Evolutionary conservation across 23 tunicate species (phyloP).

Genomic region (Ciona savignyi): DNA sequence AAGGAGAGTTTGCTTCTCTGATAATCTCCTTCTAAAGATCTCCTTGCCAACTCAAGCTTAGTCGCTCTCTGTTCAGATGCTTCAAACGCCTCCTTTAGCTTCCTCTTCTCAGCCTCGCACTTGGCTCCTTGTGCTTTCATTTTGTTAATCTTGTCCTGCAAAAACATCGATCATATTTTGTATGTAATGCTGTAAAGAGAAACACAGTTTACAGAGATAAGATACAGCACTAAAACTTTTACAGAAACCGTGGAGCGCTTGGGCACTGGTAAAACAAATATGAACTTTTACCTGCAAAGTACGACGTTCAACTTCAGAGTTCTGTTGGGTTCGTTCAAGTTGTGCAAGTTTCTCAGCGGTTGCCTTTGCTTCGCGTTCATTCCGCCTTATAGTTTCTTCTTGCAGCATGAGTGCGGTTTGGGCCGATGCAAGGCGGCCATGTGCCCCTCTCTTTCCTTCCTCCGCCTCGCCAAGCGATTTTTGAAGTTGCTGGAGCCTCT

Average conservation of each 20-base stretch:
- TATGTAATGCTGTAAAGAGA: too few relatives aligned
- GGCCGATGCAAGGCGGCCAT: constrained; percentile 96
- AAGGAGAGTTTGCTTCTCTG: constrained; percentile 69
- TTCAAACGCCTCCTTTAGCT: constrained; percentile 84
- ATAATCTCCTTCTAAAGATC: constrained; percentile 87
- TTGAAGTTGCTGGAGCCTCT: constrained; percentile 86
- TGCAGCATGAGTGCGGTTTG: constrained; percentile 98
- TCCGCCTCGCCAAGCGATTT: constrained; percentile 96
- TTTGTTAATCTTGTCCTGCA: constrained; percentile 89
- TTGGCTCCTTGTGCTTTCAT: constrained; percentile 90
- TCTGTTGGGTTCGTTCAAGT: constrained; percentile 81
- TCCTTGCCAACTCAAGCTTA: constrained; percentile 74
- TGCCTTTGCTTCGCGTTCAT: constrained; percentile 89
- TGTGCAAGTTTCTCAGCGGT: constrained; percentile 74
- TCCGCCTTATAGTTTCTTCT: constrained; percentile 96
- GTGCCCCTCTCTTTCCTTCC: constrained; percentile 96
- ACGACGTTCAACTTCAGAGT: constrained; percentile 77
- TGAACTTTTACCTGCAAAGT: constrained; percentile 46
- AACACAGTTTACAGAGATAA: too few relatives aligned
- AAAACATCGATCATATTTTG: neutral
- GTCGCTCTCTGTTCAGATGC: constrained; percentile 93
- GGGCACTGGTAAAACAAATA: too few relatives aligned
- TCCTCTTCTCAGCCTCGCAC: constrained; percentile 63
- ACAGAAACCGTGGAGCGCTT: too few relatives aligned
- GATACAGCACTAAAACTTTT: too few relatives aligned